A percentile compares a stretch with the other conserved stretches of the same genome.
These are phyloP conservation scores for Apogon talboti DNA, from an alignment of 2,797 vertebrate species.

Conservation along the genomic window DNA sequence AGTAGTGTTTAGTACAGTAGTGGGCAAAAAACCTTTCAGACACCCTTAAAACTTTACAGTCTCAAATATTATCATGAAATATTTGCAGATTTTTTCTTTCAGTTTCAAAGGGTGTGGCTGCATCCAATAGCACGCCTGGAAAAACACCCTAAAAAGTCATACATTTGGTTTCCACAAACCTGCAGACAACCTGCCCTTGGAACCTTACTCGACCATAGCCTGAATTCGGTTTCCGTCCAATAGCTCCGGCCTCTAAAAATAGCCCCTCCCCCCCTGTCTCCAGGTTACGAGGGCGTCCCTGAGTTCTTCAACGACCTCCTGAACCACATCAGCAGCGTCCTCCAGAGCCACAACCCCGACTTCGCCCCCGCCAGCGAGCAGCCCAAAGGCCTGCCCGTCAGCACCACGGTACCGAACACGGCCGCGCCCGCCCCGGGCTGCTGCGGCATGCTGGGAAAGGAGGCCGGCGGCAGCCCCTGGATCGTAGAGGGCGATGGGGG, in stretches of 20 bases:
- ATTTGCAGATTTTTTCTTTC: no score
- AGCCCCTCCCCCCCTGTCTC: conserved; percentile 2
- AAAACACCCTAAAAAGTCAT: no score
- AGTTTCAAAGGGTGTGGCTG: no score
- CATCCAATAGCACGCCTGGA: no score
- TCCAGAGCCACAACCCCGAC: conserved; percentile 88
- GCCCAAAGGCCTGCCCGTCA: conserved; percentile 67
- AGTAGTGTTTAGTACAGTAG: no score
- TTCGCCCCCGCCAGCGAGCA: conserved; percentile 64
- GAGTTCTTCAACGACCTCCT: conserved; percentile 96
- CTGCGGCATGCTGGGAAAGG: conserved; percentile 86
- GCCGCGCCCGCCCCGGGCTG: conserved; percentile 82
- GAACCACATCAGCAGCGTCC: conserved; percentile 92
- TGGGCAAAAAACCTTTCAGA: no score
- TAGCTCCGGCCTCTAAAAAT: not conserved
- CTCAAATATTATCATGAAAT: no score
- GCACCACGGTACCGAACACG: conserved; percentile 68
- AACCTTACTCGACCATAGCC: no score
- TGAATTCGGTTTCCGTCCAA: no score
- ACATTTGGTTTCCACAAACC: no score
- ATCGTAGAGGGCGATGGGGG: conserved; percentile 87
- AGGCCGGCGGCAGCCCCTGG: conserved; percentile 87
- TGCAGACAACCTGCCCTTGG: no score
- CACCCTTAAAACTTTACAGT: no score
- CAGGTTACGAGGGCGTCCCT: conserved; percentile 96